Conservation (phyloP, 2,888 invertebrate genomes). For the Neoitamus cyanurus region DNA sequence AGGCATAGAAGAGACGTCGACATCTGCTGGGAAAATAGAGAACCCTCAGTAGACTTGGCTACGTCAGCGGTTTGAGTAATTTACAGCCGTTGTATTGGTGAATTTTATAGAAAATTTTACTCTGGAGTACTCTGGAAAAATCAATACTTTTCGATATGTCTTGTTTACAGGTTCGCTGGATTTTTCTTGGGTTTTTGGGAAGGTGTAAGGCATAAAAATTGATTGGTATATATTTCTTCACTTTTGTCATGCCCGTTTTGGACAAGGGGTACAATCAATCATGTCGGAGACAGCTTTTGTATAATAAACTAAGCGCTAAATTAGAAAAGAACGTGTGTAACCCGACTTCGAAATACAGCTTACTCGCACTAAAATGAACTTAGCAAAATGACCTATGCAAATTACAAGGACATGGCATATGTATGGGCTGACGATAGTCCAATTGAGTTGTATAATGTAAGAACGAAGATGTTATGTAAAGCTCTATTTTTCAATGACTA, state of each 20-base stretch:
- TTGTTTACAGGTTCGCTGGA: neutral
- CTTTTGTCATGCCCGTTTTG: neutral
- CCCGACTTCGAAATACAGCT: neutral
- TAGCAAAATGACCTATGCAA: no score
- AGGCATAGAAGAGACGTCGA: neutral
- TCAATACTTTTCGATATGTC: conserved; percentile 1
- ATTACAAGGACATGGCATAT: no score
- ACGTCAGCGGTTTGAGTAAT: neutral
- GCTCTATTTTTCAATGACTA: no score
- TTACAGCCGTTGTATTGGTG: neutral
- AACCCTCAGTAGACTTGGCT: neutral
- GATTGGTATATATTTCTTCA: neutral
- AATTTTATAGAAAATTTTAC: neutral
- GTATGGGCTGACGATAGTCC: no score
- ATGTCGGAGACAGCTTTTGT: neutral
- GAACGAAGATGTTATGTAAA: no score
- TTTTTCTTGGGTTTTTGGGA: neutral
- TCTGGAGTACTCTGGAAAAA: conserved; percentile 1
- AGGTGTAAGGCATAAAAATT: neutral
- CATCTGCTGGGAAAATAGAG: neutral
- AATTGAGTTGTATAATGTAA: no score
- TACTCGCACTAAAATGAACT: no score
- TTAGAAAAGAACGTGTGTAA: neutral
- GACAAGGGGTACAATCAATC: neutral
- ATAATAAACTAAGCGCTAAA: neutral